Conservation (phyloP, 2,888 invertebrate species). For the Melinaea marsaeus region DNA sequence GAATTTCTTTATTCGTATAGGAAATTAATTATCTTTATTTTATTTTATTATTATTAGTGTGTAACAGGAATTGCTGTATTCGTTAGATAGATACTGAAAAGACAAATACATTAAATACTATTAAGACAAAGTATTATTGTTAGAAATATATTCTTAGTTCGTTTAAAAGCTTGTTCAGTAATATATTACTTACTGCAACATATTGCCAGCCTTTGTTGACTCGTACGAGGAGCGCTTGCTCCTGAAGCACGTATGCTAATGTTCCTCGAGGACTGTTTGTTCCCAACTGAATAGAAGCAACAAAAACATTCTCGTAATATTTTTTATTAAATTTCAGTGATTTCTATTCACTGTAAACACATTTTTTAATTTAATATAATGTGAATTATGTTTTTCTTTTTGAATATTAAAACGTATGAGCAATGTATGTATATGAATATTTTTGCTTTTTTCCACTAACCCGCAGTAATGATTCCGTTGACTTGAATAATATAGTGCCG, state of each 20-base stretch:
- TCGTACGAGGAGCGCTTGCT: constrained; percentile 92
- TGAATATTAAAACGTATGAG: not conserved
- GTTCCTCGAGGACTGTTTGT: constrained; percentile 84
- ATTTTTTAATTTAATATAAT: not conserved
- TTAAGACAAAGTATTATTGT: too few relatives aligned
- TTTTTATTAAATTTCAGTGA: constrained; percentile 1
- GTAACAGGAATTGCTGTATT: not conserved
- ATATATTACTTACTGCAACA: constrained; percentile 85
- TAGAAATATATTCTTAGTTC: not conserved
- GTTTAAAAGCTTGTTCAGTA: not conserved
- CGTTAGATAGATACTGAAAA: too few relatives aligned
- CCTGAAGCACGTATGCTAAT: constrained; percentile 93
- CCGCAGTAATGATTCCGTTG: constrained; percentile 62
- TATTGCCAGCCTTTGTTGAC: constrained; percentile 97
- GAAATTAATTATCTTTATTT: not conserved
- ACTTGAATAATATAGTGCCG: constrained; percentile 67
- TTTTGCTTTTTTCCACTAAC: constrained; percentile 42
- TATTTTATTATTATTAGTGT: not conserved
- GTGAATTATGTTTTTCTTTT: not conserved
- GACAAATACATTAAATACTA: too few relatives aligned
- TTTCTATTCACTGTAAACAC: not conserved
- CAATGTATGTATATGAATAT: not conserved
- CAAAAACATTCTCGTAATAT: constrained; percentile 17
- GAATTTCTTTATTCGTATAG: too few relatives aligned
- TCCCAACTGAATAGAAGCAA: constrained; percentile 54